phyloP scores from a whole-genome alignment of 1,140 invertebrate species.

The Yoshiicerus persimilis region DNA sequence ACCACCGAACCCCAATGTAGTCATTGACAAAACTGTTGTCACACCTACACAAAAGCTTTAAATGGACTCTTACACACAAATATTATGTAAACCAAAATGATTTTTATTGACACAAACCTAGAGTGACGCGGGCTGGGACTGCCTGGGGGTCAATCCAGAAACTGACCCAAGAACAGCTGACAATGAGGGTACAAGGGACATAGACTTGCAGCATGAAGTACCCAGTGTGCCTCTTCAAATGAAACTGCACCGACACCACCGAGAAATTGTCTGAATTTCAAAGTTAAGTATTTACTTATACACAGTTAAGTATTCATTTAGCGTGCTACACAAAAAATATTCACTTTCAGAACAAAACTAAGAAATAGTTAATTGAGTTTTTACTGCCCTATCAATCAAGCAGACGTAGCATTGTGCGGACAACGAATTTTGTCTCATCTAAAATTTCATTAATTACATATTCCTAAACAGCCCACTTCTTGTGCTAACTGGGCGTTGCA shows the following conservation, averaged over 20 bases:
- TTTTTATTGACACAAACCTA: conserved; percentile 62
- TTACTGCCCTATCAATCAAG: too few species aligned
- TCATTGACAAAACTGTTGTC: conserved; percentile 64
- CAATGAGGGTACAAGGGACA: conserved; percentile 64
- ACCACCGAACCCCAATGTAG: conserved; percentile 63
- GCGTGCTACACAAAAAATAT: not conserved
- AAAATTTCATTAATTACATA: too few species aligned
- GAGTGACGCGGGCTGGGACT: conserved; percentile 62
- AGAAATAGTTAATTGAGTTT: too few species aligned
- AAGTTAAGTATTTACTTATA: not conserved
- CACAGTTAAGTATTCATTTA: not conserved
- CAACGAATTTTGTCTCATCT: not conserved
- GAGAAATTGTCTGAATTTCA: conserved; percentile 55
- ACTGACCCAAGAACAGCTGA: conserved; percentile 65
- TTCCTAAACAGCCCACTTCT: too few species aligned
- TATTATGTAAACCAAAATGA: too few species aligned
- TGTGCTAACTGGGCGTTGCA: too few species aligned
- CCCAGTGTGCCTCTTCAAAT: conserved; percentile 57
- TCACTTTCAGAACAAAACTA: too few species aligned
- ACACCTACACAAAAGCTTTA: conserved; percentile 55
- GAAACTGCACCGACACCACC: conserved; percentile 59
- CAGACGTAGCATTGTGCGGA: too few species aligned
- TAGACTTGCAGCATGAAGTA: conserved; percentile 67
- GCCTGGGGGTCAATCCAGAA: conserved; percentile 69
- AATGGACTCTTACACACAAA: too few species aligned